Evolutionary conservation across 2,113 vertebrate species (phyloP), one percentile per base, ranked within the genome.

Genomic region (Tyto alba): DNA sequence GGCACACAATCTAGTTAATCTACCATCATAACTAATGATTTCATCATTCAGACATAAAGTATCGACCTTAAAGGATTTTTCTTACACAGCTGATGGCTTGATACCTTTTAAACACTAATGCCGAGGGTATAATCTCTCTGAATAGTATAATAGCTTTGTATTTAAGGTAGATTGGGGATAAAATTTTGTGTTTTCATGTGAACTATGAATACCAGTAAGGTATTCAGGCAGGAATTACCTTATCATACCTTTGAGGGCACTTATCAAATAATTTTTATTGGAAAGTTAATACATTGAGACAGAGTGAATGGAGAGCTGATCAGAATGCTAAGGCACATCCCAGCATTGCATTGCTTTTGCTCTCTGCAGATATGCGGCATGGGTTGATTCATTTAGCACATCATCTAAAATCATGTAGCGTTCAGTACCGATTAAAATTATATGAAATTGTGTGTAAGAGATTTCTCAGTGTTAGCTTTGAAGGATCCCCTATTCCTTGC

Each of bases 321-420:
- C 45, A 26, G 96, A 97, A 97, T 98, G 95, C 97, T 96, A 97
- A 98, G 88, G 94, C 69, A 59, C 16, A 96, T 77, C 84, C 19
- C 80, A 64, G 75, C 85, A 57, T 85, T 87, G 95, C 94, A 15
- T 94, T 93, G 77, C 95, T 85, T 96, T 94, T 86, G 64, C 95
- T 66, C 40, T 90, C 94, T 85, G 66, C 93, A 78, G 92, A 79
- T 63, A 88, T 86, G 93, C 18, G 5, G 97, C 96, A 95, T 4
- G 72, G 92, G 94, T 95, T 97, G 97, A 98, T 97, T 98, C 96
- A 97, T 98, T 98, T 97, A 97, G 94, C 90, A 71, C 95, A 96
- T 97, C 97, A 94, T 98, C 75, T 72, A 71, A 83, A 93, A 95
- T 96, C 97, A 96, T 97, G 94, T 91, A 95, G 95, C 83, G 36